Evolutionary conservation across 2,113 vertebrate genomes (phyloP).

Genomic region (Myotis davidii): DNA sequence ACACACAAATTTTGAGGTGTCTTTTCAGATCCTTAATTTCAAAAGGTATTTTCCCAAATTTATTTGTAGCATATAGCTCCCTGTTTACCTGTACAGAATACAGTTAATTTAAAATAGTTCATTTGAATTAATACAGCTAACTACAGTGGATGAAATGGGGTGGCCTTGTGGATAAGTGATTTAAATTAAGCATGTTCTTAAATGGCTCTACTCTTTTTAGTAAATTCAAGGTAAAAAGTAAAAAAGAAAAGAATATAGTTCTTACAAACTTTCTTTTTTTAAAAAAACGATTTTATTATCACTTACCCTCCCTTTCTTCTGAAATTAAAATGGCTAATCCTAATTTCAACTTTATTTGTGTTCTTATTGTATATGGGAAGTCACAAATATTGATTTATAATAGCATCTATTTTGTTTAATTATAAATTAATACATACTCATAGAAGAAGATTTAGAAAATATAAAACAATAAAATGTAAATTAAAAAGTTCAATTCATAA

Average conservation of each 20-base stretch:
- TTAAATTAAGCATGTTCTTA: constrained; percentile 16
- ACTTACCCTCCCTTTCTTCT: not conserved
- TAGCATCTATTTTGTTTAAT: not conserved
- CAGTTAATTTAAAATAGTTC: constrained; percentile 23
- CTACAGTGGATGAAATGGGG: not conserved
- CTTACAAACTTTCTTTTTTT: not conserved
- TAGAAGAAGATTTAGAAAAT: not conserved
- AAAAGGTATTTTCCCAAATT: constrained; percentile 39
- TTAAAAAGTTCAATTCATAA: not conserved
- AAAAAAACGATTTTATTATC: not conserved
- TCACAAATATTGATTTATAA: not conserved
- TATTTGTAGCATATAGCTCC: not conserved
- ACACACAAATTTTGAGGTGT: not conserved
- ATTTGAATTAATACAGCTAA: not conserved
- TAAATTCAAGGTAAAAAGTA: not conserved
- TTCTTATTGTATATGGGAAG: not conserved
- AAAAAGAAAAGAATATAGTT: not conserved
- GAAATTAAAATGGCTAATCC: not conserved
- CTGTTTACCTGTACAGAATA: not conserved
- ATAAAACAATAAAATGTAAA: not conserved
- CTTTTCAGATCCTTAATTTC: constrained; percentile 10
- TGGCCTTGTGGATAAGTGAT: not conserved
- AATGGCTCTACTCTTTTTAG: not conserved
- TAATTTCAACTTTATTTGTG: not conserved
- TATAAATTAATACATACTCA: not conserved